Evolutionary conservation across 2,888 invertebrate genomes (phyloP).

Genomic region (Norana najaformis): DNA sequence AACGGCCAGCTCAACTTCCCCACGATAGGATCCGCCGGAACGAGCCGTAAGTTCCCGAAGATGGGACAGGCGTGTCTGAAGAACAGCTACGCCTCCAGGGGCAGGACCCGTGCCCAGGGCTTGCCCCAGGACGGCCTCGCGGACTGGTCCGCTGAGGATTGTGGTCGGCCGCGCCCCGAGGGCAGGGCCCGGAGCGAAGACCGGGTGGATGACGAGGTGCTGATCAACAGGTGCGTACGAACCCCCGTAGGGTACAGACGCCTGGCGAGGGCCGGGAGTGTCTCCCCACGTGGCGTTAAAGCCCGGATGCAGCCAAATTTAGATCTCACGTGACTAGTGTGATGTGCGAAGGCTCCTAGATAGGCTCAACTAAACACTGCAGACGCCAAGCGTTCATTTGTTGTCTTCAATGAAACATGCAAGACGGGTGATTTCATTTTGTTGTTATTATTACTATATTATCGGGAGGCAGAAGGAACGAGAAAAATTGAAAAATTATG

Average conservation of each 20-base stretch:
- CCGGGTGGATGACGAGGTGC: not conserved
- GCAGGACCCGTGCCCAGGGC: not conserved
- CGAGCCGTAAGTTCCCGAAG: conserved; percentile 1
- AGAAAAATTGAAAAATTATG: too few relatives aligned
- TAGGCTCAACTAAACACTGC: not conserved
- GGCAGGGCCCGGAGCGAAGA: conserved; percentile 8
- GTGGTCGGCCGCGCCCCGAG: not conserved
- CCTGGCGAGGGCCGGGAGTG: not conserved
- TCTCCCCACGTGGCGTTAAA: not conserved
- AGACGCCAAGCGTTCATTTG: not conserved
- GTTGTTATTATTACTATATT: too few relatives aligned
- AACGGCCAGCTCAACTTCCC: not conserved
- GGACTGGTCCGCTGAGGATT: not conserved
- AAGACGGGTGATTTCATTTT: too few relatives aligned
- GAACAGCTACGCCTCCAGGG: conserved; percentile 5
- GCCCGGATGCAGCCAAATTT: not conserved
- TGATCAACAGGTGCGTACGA: not conserved
- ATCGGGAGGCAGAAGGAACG: too few relatives aligned
- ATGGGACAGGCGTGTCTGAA: conserved; percentile 5
- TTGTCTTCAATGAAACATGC: not conserved
- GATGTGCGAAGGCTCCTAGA: not conserved
- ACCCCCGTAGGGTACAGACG: not conserved
- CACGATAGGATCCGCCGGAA: not conserved
- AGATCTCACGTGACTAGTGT: not conserved
- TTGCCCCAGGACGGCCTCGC: not conserved